Conservation (phyloP, 1,140 invertebrate species). For the Papilio glaucus region DNA sequence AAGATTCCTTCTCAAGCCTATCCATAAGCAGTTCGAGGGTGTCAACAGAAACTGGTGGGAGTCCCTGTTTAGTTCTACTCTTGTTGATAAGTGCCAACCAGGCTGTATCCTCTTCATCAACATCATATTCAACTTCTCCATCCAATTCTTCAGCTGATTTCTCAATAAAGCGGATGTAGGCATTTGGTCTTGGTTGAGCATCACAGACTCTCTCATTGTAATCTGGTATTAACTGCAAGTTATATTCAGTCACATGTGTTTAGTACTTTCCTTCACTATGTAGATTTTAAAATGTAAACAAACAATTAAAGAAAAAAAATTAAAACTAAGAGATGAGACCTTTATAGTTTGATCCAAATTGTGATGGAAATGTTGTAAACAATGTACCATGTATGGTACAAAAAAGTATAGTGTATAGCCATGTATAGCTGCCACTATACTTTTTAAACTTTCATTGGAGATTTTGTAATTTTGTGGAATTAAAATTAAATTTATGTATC, state of each 20-base stretch:
- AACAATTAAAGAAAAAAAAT: no score
- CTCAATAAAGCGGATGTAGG: conserved; percentile 91
- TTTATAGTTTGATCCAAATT: no score
- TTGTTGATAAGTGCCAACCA: conserved; percentile 96
- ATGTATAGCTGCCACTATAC: no score
- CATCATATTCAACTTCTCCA: conserved; percentile 97
- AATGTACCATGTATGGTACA: no score
- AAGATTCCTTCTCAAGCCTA: conserved; percentile 98
- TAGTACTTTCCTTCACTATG: no score
- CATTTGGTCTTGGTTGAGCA: conserved; percentile 86
- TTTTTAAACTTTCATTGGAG: no score
- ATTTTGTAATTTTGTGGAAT: no score
- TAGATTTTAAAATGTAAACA: not conserved
- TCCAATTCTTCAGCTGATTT: conserved; percentile 97
- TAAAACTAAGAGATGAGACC: no score
- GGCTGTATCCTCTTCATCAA: conserved; percentile 98
- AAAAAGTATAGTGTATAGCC: no score
- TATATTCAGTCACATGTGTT: no score
- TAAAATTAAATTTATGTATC: no score
- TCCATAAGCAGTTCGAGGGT: conserved; percentile 98
- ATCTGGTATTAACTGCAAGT: conserved; percentile 67
- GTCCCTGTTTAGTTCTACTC: conserved; percentile 86
- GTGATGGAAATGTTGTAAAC: no score
- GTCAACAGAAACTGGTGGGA: conserved; percentile 91
- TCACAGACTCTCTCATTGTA: conserved; percentile 85